These are phyloP conservation scores for Pseudomugil gertrudae DNA, from an alignment of 2,797 vertebrate genomes.

Conservation along the genomic window DNA sequence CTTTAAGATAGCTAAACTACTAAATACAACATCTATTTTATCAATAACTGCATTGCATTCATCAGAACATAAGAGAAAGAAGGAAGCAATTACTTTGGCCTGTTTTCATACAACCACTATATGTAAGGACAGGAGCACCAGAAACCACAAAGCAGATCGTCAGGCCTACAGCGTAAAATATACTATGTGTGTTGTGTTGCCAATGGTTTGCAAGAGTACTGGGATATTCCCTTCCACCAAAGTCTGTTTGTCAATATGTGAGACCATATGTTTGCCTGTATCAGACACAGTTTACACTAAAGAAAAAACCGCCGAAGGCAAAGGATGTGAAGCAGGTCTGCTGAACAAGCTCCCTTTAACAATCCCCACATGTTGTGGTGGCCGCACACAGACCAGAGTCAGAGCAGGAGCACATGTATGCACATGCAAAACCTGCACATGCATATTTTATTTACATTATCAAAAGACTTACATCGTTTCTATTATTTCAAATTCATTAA, in stretches of 20 bases:
- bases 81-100: slow-evolving; percentile 43
- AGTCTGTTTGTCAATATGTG: slow-evolving; percentile 72
- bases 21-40: slow-evolving; percentile 57
- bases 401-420: slow-evolving; percentile 40
- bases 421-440: slow-evolving; percentile 32
- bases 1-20: slow-evolving; percentile 39
- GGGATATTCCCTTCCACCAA: slow-evolving; percentile 48
- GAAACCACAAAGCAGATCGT: slow-evolving; percentile 49
- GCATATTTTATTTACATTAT: slow-evolving; percentile 3
- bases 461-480: not conserved
- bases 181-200: slow-evolving; percentile 66
- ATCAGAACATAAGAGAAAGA: slow-evolving; percentile 31
- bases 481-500: not conserved
- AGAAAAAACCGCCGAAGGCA: slow-evolving; percentile 66
- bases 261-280: slow-evolving; percentile 66
- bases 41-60: slow-evolving; percentile 52
- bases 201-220: slow-evolving; percentile 42
- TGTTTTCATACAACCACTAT: slow-evolving; percentile 52
- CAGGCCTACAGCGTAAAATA: slow-evolving; percentile 31
- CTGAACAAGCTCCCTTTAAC: slow-evolving; percentile 68
- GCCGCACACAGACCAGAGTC: slow-evolving; percentile 55
- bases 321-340: slow-evolving; percentile 65
- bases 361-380: slow-evolving; percentile 71
- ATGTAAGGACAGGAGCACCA: slow-evolving; percentile 34
- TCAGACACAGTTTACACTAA: slow-evolving; percentile 54